Base-by-base conservation (phyloP, 2,888 invertebrate genomes). In the Alsophila aescularia region DNA sequence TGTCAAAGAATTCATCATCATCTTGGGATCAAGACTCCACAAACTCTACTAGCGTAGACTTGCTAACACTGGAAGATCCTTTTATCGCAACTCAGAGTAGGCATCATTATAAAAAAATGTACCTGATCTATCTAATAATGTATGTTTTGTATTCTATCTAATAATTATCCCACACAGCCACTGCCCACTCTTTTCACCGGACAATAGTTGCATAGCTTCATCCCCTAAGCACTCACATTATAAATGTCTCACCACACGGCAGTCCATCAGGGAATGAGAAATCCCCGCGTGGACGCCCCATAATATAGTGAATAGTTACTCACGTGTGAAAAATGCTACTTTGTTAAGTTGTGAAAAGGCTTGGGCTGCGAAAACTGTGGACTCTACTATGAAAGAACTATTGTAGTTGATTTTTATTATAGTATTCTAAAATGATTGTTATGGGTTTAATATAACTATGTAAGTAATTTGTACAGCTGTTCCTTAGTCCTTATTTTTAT, bases 321-420 rank as follows among this genome's bases (percentile, higher is more conserved):
- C 41, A 53, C 41, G 36, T 47, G 42, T 42, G 47, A 47, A 53
- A 52, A 52, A 45, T 16, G 31, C 29, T 37, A 36, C 18, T 42
- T 53, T 53, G 12, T 27, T 14, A 27, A 36, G 14, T 52, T 52
- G 32, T 37, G 24, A 27, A 21, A 12, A 41, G 12, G 21, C 13
- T 35, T 15, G 9, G 12, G 15, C 2, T 18, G 9, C 21, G 18
- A 36, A 32, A 34, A 32, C 32, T 52, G 31, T 44, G 51, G 15
- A 52, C 32, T 10, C 6, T 1, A 2, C 10, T 21, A 8, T 31
- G 13, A 34, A 41, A 14, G 32, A 31, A 2, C 8, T 4, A 27
- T 27, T 27, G 9, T 27, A 6, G 21, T n/a, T 29, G 29, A n/a
- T 10, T 29, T 29, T n/a, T 29, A 1, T 29, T 24, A 24, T 24